Percentiles rank a stretch among this genome's conserved stretches.
Evolutionary conservation across 2,888 invertebrate genomes (phyloP).

Genomic region (Spialia ferax): DNA sequence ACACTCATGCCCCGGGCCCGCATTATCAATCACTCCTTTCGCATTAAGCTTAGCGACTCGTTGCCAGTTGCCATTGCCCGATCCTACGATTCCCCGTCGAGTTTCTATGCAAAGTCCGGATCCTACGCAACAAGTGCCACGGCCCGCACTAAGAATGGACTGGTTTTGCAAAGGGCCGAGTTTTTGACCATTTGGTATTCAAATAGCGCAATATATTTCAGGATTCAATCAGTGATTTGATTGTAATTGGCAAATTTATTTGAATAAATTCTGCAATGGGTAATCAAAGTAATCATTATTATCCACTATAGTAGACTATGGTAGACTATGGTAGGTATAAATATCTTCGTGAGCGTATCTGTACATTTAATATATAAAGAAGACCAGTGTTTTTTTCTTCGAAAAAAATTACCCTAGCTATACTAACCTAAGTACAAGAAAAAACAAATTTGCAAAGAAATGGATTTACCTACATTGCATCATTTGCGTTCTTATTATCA

Average conservation of each 20-base stretch:
- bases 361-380: too few species aligned
- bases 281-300: too few species aligned
- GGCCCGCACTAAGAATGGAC: constrained; percentile 53
- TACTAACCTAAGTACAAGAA: too few species aligned
- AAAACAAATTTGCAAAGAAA: not conserved
- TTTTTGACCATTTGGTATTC: constrained; percentile 24
- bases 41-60: constrained; percentile 48
- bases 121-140: constrained; percentile 70
- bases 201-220: constrained; percentile 2
- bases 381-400: too few species aligned
- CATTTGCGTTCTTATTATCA: constrained; percentile 16
- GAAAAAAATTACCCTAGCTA: too few species aligned
- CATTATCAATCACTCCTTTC: constrained; percentile 40
- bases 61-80: constrained; percentile 54
- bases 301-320: too few species aligned
- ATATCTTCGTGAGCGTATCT: too few species aligned
- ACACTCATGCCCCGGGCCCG: constrained; percentile 30
- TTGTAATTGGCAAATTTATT: constrained; percentile 7
- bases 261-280: not conserved
- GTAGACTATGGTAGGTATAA: too few species aligned
- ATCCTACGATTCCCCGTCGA: constrained; percentile 56
- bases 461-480: not conserved
- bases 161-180: constrained; percentile 23
- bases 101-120: constrained; percentile 66
- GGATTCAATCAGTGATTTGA: not conserved